phyloP scores from a whole-genome alignment of 2,797 vertebrate genomes.

The Trachurus trachurus region DNA sequence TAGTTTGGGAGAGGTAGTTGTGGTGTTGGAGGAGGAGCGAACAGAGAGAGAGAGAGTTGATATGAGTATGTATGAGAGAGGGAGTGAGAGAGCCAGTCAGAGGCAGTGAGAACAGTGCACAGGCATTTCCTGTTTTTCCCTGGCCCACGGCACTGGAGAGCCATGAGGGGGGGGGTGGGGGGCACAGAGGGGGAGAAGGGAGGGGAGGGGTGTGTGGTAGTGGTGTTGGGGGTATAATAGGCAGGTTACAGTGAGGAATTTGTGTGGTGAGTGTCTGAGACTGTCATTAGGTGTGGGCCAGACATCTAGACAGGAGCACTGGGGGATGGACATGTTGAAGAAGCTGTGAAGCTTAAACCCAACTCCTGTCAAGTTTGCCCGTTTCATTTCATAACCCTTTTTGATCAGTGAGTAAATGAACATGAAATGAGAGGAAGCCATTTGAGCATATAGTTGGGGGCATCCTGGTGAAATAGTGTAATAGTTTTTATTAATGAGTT shows the following conservation, averaged over 20 bases:
- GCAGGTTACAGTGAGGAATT: slow-evolving; percentile 70
- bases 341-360: slow-evolving; percentile 5
- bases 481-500: neutral
- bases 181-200: slow-evolving; percentile 31
- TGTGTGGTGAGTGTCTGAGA: slow-evolving; percentile 51
- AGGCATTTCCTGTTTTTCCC: slow-evolving; percentile 87
- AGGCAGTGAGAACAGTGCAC: slow-evolving; percentile 81
- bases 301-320: slow-evolving; percentile 49
- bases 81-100: slow-evolving; percentile 71
- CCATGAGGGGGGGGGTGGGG: slow-evolving; percentile 43
- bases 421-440: neutral
- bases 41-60: slow-evolving; percentile 47
- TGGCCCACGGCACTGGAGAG: slow-evolving; percentile 71
- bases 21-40: slow-evolving; percentile 51
- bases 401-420: slow-evolving; percentile 21
- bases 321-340: slow-evolving; percentile 4
- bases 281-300: slow-evolving; percentile 59
- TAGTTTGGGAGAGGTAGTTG: slow-evolving; percentile 75
- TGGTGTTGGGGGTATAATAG: slow-evolving; percentile 57
- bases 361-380: slow-evolving; percentile 19
- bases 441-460: neutral
- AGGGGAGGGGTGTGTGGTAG: slow-evolving; percentile 35
- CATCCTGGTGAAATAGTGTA: neutral
- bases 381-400: slow-evolving; percentile 7
- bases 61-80: slow-evolving; percentile 50